Conservation (phyloP, 1,140 invertebrate species). For the Harpegnathos saltator region DNA sequence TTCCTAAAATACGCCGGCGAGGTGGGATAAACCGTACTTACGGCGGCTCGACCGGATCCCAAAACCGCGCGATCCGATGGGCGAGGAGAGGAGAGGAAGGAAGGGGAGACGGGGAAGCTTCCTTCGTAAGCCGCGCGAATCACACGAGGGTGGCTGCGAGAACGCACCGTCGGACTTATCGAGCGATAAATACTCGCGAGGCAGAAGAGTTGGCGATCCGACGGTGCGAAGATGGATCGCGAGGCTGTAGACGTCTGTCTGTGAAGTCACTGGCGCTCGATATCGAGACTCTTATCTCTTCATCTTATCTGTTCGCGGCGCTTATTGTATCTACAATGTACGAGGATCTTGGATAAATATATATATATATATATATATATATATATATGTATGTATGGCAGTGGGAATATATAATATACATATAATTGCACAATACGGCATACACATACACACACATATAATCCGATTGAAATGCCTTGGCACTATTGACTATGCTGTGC, state of each 20-base stretch:
- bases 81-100: too few species aligned
- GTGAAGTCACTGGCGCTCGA: constrained; percentile 3
- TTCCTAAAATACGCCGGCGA: neutral
- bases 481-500: constrained; percentile 65
- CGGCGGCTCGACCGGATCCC: neutral
- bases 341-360: too few species aligned
- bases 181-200: too few species aligned
- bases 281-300: constrained; percentile 20
- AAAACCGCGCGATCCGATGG: neutral
- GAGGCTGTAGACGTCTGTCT: neutral
- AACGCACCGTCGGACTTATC: too few species aligned
- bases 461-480: constrained; percentile 64
- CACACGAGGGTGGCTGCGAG: too few species aligned
- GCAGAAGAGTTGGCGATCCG: neutral
- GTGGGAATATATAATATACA: constrained; percentile 53
- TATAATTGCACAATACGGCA: constrained; percentile 50
- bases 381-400: neutral
- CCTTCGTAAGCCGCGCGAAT: too few species aligned
- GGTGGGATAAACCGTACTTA: neutral
- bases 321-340: too few species aligned
- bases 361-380: neutral
- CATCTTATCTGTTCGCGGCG: neutral
- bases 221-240: too few species aligned
- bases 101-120: too few species aligned
- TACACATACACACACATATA: constrained; percentile 24